Conservation (phyloP, 2,113 vertebrate species). For the Oreochromis spilurus region DNA sequence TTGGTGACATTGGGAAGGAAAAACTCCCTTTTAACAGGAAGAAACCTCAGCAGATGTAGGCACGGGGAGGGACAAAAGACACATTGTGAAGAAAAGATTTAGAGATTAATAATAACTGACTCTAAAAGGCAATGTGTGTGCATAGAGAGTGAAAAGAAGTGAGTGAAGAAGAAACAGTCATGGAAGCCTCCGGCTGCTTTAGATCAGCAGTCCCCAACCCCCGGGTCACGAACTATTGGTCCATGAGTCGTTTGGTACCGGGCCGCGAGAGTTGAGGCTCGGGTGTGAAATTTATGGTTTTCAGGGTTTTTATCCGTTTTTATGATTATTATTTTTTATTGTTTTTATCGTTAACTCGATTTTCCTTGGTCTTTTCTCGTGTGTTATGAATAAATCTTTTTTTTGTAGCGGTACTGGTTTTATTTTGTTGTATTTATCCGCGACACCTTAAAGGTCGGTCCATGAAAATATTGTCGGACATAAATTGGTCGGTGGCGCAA, state of each 20-base stretch:
- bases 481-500: fast-evolving
- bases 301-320: background rate
- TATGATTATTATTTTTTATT: fast-evolving
- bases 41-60: background rate
- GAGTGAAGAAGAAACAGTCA: background rate
- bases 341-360: background rate
- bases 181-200: background rate
- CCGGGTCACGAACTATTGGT: background rate
- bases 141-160: background rate
- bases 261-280: background rate
- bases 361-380: background rate
- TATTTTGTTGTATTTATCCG: background rate
- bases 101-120: background rate
- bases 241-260: fast-evolving
- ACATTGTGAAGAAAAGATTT: background rate
- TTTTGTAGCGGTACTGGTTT: background rate
- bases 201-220: background rate
- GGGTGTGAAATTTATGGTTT: fast-evolving
- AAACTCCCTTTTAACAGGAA: background rate
- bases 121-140: background rate
- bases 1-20: background rate
- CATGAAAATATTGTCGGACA: fast-evolving
- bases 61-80: background rate
- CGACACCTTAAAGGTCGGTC: background rate
- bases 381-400: background rate